These are phyloP conservation scores for Darevskia mixta DNA, from an alignment of 2,797 vertebrate species.

Conservation along the genomic window DNA sequence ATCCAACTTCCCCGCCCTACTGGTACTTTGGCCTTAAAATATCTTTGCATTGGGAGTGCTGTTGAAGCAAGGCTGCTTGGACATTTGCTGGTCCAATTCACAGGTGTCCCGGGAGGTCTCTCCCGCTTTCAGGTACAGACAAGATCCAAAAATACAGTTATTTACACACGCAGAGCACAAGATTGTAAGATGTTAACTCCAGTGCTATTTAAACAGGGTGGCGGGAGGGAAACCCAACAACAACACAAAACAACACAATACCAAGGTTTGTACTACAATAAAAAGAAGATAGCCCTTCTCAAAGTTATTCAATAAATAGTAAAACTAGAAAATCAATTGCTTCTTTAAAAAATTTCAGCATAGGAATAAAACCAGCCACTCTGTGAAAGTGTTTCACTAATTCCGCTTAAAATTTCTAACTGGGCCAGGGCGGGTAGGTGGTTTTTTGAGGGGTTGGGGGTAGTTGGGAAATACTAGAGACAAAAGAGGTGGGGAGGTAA, in stretches of 20 bases:
- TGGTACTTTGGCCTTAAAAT: background rate
- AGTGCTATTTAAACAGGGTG: constrained; percentile 53
- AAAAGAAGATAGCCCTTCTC: constrained; percentile 86
- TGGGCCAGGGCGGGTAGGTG: background rate
- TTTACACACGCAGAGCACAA: constrained; percentile 74
- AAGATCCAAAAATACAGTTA: constrained; percentile 70
- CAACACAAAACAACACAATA: constrained; percentile 54
- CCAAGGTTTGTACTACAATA: constrained; percentile 73
- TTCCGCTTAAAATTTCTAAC: background rate
- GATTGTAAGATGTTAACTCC: constrained; percentile 56
- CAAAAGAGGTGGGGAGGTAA: background rate
- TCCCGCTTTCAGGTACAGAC: constrained; percentile 55
- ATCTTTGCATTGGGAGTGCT: accelerated
- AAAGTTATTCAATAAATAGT: constrained; percentile 81
- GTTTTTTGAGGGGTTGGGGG: background rate
- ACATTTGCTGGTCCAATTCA: constrained; percentile 15
- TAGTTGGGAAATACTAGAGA: background rate
- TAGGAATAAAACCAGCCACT: constrained; percentile 45
- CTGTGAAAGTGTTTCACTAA: accelerated
- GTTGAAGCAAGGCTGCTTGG: constrained; percentile 8
- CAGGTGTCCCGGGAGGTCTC: constrained; percentile 8
- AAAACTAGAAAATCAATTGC: constrained; percentile 82
- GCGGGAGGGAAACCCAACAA: background rate
- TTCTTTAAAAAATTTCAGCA: constrained; percentile 77
- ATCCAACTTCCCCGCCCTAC: background rate